These are phyloP conservation scores for Tolmerus cingulatus DNA, from an alignment of 2,888 invertebrate genomes.

Conservation along the genomic window DNA sequence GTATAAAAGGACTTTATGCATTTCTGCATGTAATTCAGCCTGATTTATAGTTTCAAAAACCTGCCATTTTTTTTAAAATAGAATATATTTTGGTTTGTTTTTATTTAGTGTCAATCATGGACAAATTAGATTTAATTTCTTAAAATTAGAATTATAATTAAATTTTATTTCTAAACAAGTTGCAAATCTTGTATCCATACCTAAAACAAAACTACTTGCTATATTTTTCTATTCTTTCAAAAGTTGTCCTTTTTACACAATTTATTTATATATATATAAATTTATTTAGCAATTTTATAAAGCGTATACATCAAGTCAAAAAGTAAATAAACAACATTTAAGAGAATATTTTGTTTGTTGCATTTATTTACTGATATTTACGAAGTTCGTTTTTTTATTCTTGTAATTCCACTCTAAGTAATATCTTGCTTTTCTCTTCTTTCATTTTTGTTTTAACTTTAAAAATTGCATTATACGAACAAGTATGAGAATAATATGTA, in stretches of 20 bases:
- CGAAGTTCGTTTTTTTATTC: neutral
- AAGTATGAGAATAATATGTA: constrained; percentile 16
- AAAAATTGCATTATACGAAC: constrained; percentile 11
- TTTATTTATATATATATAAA: constrained; percentile 31
- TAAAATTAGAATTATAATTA: neutral
- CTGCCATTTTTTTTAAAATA: neutral
- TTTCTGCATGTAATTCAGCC: too few relatives aligned
- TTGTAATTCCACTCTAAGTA: constrained; percentile 2
- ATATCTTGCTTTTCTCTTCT: neutral
- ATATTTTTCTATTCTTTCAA: neutral
- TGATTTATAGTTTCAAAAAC: neutral
- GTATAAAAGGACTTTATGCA: neutral
- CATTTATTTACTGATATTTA: constrained; percentile 26
- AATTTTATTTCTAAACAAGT: too few relatives aligned
- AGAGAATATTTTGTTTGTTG: neutral
- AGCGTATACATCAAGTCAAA: constrained; percentile 38
- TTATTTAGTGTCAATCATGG: neutral
- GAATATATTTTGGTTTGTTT: neutral
- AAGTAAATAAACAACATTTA: constrained; percentile 35
- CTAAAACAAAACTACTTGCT: neutral
- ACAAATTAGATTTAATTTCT: too few relatives aligned
- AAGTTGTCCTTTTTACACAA: constrained; percentile 7
- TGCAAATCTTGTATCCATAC: neutral
- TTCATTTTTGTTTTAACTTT: neutral
- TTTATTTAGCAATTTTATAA: constrained; percentile 34